Percentiles rank a stretch among this genome's conserved stretches.
phyloP scores from a whole-genome alignment of 2,113 vertebrate genomes.

The Nansenia antarctica region DNA sequence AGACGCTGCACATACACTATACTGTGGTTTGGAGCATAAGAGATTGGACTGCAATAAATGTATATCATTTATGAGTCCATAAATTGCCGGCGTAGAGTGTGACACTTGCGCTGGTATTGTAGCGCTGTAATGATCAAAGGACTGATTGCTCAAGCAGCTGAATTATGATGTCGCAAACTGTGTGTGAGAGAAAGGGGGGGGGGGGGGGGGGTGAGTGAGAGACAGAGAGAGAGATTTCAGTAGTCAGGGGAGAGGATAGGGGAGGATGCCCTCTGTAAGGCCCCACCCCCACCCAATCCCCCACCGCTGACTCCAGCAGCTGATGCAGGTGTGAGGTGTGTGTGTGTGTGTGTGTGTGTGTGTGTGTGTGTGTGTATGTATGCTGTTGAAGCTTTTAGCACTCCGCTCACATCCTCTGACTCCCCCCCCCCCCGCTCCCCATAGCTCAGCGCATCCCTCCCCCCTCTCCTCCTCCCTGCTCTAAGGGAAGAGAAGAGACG shows the following conservation, averaged over 20 bases:
- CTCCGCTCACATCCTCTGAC: slow-evolving; percentile 62
- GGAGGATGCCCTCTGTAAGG: neutral
- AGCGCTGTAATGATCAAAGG: slow-evolving; percentile 25
- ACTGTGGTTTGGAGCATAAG: slow-evolving; percentile 40
- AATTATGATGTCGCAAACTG: neutral
- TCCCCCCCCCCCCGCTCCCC: slow-evolving; percentile 46
- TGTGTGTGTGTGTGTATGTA: neutral
- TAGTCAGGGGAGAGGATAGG: neutral
- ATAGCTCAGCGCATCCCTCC: neutral
- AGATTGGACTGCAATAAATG: slow-evolving; percentile 13
- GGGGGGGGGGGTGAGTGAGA: neutral
- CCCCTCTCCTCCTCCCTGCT: neutral
- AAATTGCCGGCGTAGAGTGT: slow-evolving; percentile 8
- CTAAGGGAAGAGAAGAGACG: slow-evolving; percentile 23
- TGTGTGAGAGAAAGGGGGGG: neutral
- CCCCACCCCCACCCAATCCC: neutral
- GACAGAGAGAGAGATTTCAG: neutral
- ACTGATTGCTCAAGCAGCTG: slow-evolving; percentile 28
- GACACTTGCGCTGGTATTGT: slow-evolving; percentile 1
- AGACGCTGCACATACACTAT: too few relatives aligned
- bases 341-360: slow-evolving; percentile 9
- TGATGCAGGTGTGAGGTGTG: slow-evolving; percentile 19
- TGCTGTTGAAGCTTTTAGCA: slow-evolving; percentile 29
- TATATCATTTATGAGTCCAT: slow-evolving; percentile 35
- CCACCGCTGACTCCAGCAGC: neutral